Conservation (phyloP, 1,140 invertebrate genomes). For the Zeugodacus cucurbitae region DNA sequence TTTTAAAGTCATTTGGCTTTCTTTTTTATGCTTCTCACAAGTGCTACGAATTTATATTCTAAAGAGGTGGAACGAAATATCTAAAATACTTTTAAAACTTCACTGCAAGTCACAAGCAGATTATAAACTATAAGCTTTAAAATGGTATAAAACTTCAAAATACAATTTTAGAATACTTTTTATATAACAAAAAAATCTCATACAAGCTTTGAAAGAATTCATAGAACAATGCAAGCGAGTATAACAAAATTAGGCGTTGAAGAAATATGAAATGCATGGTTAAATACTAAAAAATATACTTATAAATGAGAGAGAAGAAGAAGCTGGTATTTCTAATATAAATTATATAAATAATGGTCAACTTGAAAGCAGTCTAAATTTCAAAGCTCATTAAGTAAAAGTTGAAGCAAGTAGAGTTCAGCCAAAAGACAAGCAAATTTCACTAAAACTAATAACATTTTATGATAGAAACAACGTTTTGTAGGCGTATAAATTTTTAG, state of each 20-base stretch:
- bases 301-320: background rate
- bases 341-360: too few relatives aligned
- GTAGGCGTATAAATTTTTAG: background rate
- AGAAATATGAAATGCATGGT: background rate
- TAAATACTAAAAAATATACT: background rate
- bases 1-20: too few relatives aligned
- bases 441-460: background rate
- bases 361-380: background rate
- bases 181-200: background rate
- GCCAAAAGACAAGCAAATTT: background rate
- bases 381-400: background rate
- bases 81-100: background rate
- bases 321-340: too few relatives aligned
- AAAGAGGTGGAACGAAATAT: too few relatives aligned
- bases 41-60: too few relatives aligned
- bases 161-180: too few relatives aligned
- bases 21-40: too few relatives aligned
- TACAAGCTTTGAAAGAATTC: background rate
- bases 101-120: background rate
- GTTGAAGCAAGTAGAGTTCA: background rate
- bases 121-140: background rate
- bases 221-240: background rate
- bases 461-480: background rate
- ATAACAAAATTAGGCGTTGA: background rate
- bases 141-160: background rate